Evolutionary conservation across 2,888 invertebrate genomes (phyloP).

Genomic region (Mylabris sibirica): DNA sequence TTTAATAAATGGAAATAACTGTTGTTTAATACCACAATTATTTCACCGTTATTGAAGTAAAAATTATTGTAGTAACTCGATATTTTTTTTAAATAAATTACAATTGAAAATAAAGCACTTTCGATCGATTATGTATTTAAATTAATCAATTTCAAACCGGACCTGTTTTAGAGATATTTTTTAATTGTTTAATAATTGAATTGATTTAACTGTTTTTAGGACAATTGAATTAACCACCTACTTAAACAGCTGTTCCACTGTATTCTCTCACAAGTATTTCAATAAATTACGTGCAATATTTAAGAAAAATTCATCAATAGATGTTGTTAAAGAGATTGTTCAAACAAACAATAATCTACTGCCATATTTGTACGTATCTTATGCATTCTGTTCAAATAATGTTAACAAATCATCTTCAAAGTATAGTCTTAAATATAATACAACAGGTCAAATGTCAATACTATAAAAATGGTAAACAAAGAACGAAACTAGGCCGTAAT

Average conservation of each 20-base stretch:
- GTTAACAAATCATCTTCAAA: conserved; percentile 2
- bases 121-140: neutral
- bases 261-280: neutral
- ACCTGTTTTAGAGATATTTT: neutral
- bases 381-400: neutral
- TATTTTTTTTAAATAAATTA: neutral
- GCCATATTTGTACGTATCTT: neutral
- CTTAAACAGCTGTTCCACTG: conserved; percentile 1
- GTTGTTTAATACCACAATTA: conserved; percentile 9
- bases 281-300: neutral
- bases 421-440: neutral
- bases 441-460: conserved; percentile 8
- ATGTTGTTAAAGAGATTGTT: neutral
- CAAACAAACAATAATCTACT: conserved; percentile 4
- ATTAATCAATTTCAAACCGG: neutral
- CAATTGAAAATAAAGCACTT: neutral
- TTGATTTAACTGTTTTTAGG: neutral
- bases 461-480: neutral
- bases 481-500: neutral
- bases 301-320: neutral
- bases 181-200: neutral
- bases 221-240: neutral
- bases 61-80: neutral
- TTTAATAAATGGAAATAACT: conserved; percentile 1
- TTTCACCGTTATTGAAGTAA: conserved; percentile 2